Evolutionary conservation across 2,797 vertebrate genomes (phyloP), one percentile per base, ranked within the genome.

Genomic region (Miopithecus talapoin): DNA sequence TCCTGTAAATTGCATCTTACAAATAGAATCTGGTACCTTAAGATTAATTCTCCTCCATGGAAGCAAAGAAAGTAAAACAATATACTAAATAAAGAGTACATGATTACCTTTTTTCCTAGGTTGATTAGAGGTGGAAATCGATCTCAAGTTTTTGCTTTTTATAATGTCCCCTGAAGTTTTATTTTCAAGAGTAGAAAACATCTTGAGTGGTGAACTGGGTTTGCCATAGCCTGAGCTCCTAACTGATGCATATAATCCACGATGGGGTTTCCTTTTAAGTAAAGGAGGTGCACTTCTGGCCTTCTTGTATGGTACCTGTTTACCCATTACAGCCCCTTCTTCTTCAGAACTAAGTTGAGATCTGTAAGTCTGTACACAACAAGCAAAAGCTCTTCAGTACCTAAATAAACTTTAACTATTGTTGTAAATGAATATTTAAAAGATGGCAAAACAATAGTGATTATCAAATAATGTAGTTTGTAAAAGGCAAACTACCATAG

Each of bases 221-320:
- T 98, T 99, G 59, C 98, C 99, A 93, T 98, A 99, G 22, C 98
- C 99, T 95, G 99, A 99, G 97, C 98, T 98, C 96, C 98, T 98
- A 90, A 98, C 98, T 79, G 98, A 86, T 8, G 98, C 96, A 89
- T 98, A 98, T 53, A 97, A 76, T 95, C 98, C 89, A 87, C 75
- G 97, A 0, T 98, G 96, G 64, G 96, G 61, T 92, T 99, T 99
- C 97, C 98, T 99, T 96, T 98, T 99, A 94, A 95, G 96, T 84
- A 98, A 74, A 85, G 98, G 59, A 94, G 97, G 89, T 93, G 97
- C 86, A 97, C 98, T 99, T 98, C 90, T 98, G 50, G 95, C 86
- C 48, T 96, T 98, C 87, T 98, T 99, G 61, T 90, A 43, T 0
- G 80, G 96, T 68, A 26, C 1, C 36, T 98, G 93, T 86, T 98